Percentiles rank a stretch among this genome's conserved stretches.
phyloP scores from a whole-genome alignment of 2,113 vertebrate genomes.

The Artemisiospiza belli region DNA sequence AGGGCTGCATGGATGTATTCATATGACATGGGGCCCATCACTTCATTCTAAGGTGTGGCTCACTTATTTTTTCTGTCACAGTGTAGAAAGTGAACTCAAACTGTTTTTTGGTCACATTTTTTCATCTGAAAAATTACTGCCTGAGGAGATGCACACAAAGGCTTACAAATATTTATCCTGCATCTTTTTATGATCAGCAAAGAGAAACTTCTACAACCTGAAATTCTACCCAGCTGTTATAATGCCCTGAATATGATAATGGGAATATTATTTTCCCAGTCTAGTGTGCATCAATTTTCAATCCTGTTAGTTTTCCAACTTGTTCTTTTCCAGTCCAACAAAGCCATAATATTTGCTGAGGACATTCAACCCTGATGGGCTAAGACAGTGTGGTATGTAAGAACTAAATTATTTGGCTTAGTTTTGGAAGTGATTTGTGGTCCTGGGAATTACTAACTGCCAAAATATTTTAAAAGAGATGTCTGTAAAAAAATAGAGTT shows the following conservation, averaged over 20 bases:
- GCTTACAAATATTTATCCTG: neutral
- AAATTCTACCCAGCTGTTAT: neutral
- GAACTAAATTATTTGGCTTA: neutral
- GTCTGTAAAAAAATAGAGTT: neutral
- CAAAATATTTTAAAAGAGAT: constrained; percentile 12
- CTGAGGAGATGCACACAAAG: neutral
- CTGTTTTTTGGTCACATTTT: neutral
- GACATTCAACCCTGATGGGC: constrained; percentile 8
- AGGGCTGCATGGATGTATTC: neutral
- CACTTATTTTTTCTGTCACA: neutral
- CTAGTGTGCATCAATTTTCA: neutral
- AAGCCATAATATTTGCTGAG: constrained; percentile 2
- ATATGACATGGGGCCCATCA: neutral
- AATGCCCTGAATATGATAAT: neutral
- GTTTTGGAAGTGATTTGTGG: constrained; percentile 12
- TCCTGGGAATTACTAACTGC: neutral
- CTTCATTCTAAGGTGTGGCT: neutral
- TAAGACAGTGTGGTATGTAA: neutral
- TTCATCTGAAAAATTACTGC: neutral
- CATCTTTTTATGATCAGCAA: neutral
- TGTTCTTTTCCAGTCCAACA: neutral
- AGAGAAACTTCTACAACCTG: neutral
- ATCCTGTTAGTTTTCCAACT: neutral
- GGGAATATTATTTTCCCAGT: neutral
- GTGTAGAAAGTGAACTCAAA: neutral